Conservation (phyloP, 2,888 invertebrate genomes). For the Linyphia triangularis region DNA sequence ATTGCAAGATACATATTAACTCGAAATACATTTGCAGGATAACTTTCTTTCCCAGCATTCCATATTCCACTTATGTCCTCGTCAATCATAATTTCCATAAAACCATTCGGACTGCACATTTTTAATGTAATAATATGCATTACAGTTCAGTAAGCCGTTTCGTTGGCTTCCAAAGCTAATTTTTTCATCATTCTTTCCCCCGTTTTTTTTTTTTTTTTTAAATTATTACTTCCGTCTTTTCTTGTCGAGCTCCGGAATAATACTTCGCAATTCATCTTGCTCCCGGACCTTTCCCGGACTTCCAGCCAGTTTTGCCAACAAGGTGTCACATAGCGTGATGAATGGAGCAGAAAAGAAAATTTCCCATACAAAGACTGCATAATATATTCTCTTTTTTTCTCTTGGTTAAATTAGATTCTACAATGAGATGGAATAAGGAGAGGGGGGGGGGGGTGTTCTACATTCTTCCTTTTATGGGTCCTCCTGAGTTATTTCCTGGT, state of each 20-base stretch:
- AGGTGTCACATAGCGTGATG: conserved; percentile 53
- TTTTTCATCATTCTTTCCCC: conserved; percentile 20
- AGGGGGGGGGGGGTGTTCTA: background rate
- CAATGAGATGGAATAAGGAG: background rate
- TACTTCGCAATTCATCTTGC: conserved; percentile 43
- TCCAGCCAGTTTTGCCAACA: conserved; percentile 52
- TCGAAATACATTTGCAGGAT: no score
- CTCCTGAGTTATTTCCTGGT: conserved; percentile 5
- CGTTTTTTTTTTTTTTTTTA: background rate
- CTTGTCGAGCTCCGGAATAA: conserved; percentile 5
- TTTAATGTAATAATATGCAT: conserved; percentile 66
- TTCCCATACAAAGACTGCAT: conserved; percentile 33
- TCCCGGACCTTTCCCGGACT: conserved; percentile 34
- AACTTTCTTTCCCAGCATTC: no score
- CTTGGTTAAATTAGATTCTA: conserved; percentile 51
- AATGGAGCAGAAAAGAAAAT: conserved; percentile 33
- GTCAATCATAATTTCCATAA: conserved; percentile 71
- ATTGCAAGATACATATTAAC: no score
- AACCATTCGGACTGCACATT: conserved; percentile 60
- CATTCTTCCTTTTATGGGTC: conserved; percentile 3
- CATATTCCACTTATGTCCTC: background rate
- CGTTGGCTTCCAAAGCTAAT: background rate
- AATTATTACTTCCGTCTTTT: conserved; percentile 52
- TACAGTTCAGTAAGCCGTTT: conserved; percentile 11
- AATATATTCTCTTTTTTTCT: conserved; percentile 43